Base-by-base conservation (phyloP, 2,113 vertebrate species). In the Dendropsophus ebraccatus region DNA sequence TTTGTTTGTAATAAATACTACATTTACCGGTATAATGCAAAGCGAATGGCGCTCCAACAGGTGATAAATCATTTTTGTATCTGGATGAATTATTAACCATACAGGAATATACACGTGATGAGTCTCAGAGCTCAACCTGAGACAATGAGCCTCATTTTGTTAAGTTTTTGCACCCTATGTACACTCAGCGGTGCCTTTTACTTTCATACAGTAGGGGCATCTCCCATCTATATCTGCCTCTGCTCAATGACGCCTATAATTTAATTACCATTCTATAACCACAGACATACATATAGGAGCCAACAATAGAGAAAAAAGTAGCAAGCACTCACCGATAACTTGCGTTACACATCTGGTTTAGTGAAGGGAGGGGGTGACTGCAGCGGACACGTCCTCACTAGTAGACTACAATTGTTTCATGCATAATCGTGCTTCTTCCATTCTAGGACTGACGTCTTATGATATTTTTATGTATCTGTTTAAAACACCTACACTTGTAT, bases 71-170 rank as follows among this genome's bases (percentile, higher is more conserved):
- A 49, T 84, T 50, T 84, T 84, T 70, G 58, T 65, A 84, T 76
- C n/a, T 77, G 62, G 58, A 75, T 84, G 72, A 84, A 84, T 84
- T 84, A 84, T 84, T 84, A 84, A 84, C 58, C 60, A 65, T 35
- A 25, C 21, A 32, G 56, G 41, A 50, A 47, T 54, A 37, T 58
- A 4, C 67, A 50, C n/a, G 25, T 25, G 60, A 82, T 54, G 75
- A 54, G 75, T 21, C 49, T 32, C 25, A 47, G 45, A 13, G 25
- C 35, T 62, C 8, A 47, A 58, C 76, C n/a, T 4, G 9, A 58
- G 21, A 65, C 35, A 41, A 28, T 65, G 28, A 28, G 17, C 16
- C 25, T 47, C 19, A 12, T 77, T 54, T 77, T 54, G 54, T 5
- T 30, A 54, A 77, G 28, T 32, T 32, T n/a, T 77, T 54, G 49